Evolutionary conservation across 2,888 invertebrate species (phyloP).

Genomic region (Epirrhoe tristata): DNA sequence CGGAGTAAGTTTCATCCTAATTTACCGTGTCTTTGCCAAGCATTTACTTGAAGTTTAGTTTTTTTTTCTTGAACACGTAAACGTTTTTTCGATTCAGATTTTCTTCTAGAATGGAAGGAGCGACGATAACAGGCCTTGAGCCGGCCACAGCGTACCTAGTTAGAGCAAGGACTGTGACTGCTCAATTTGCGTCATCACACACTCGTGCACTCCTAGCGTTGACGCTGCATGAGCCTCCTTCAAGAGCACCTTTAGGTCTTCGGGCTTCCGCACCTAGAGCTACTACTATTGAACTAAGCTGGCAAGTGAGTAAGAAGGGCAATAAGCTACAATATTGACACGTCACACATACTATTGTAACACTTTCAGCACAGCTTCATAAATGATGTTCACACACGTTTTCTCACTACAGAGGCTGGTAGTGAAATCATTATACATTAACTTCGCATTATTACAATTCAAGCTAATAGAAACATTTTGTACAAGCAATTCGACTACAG

Average conservation of each 20-base stretch:
- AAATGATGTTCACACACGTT: too few relatives aligned
- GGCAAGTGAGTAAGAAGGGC: slow-evolving; percentile 65
- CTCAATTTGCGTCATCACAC: slow-evolving; percentile 78
- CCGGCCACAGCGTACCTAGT: slow-evolving; percentile 79
- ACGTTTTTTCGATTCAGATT: slow-evolving; percentile 14
- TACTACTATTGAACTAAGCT: slow-evolving; percentile 73
- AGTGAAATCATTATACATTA: too few relatives aligned
- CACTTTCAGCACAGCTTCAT: too few relatives aligned
- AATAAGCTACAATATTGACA: background rate
- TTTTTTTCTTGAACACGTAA: background rate
- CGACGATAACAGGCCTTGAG: slow-evolving; percentile 76
- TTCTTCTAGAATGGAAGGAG: slow-evolving; percentile 65
- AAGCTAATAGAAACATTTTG: slow-evolving; percentile 19
- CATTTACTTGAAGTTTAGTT: too few relatives aligned
- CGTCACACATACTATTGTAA: background rate
- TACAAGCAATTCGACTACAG: slow-evolving; percentile 12
- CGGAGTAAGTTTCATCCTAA: slow-evolving; percentile 63
- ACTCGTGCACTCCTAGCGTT: slow-evolving; percentile 75
- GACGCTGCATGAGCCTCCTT: slow-evolving; percentile 77
- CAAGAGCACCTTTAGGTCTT: slow-evolving; percentile 71
- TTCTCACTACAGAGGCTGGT: too few relatives aligned
- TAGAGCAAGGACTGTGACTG: slow-evolving; percentile 75
- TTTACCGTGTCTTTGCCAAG: background rate
- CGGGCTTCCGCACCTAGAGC: slow-evolving; percentile 73
- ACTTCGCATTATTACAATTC: slow-evolving; percentile 18